Conservation (phyloP, 2,888 invertebrate genomes). For the Drosophila subquinaria region DNA sequence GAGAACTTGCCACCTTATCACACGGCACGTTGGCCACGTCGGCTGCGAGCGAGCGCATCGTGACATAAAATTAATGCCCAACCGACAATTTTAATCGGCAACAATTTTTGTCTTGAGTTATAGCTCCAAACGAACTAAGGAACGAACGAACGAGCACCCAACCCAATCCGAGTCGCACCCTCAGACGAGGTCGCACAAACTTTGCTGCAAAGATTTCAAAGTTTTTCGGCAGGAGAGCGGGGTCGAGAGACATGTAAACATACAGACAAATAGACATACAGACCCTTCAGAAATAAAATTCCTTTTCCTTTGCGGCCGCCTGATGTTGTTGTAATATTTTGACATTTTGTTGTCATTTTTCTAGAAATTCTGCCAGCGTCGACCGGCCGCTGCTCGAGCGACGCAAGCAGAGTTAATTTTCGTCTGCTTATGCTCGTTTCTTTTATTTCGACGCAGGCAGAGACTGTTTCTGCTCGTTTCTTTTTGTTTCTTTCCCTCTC, state of each 20-base stretch:
- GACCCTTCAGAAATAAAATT: too few species aligned
- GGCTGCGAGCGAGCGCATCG: constrained; percentile 65
- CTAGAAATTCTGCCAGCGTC: too few species aligned
- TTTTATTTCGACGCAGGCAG: too few species aligned
- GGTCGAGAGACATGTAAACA: constrained; percentile 21
- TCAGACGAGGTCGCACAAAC: constrained; percentile 54
- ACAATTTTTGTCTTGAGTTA: constrained; percentile 81
- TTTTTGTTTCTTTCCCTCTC: too few species aligned
- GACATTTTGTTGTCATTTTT: too few species aligned
- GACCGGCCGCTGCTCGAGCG: too few species aligned
- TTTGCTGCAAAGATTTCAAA: constrained; percentile 72
- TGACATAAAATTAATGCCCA: constrained; percentile 83
- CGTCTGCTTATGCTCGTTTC: too few species aligned
- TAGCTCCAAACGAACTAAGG: constrained; percentile 53
- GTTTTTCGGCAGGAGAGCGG: constrained; percentile 39
- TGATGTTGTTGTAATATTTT: too few species aligned
- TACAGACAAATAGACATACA: constrained; percentile 29
- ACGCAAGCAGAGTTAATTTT: too few species aligned
- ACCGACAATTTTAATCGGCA: constrained; percentile 83
- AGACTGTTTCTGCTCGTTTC: too few species aligned
- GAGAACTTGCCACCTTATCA: constrained; percentile 15
- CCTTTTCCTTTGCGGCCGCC: too few species aligned
- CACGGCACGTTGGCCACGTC: constrained; percentile 19
- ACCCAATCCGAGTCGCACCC: constrained; percentile 25
- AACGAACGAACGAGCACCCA: background rate